Conservation (phyloP, 2,888 invertebrate genomes). For the Meiosimyza platycephala region DNA sequence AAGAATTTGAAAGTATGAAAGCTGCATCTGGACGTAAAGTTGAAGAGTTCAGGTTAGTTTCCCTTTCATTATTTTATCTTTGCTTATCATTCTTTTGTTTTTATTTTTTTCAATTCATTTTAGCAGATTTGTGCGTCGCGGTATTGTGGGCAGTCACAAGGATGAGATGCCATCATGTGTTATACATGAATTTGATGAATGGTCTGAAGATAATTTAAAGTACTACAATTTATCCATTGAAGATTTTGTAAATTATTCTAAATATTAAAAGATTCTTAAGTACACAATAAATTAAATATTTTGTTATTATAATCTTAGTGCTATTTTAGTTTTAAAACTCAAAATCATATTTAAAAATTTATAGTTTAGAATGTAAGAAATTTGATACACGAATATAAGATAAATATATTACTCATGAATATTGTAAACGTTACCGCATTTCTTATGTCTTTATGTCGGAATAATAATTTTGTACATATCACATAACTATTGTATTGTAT, state of each 20-base stretch:
- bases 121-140: constrained; percentile 62
- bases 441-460: too few species aligned
- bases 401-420: too few species aligned
- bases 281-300: not conserved
- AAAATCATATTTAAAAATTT: too few species aligned
- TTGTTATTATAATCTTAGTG: not conserved
- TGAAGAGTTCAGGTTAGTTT: constrained; percentile 58
- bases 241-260: constrained; percentile 58
- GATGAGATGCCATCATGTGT: constrained; percentile 57
- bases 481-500: too few species aligned
- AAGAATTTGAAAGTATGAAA: constrained; percentile 63
- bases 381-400: too few species aligned
- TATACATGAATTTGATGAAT: constrained; percentile 61
- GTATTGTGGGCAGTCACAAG: constrained; percentile 62
- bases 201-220: constrained; percentile 57
- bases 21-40: constrained; percentile 59
- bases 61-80: not conserved
- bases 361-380: too few species aligned
- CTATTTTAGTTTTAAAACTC: too few species aligned
- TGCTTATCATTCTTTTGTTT: not conserved
- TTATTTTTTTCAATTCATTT: not conserved
- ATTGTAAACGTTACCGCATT: too few species aligned
- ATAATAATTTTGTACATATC: too few species aligned
- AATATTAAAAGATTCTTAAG: constrained; percentile 44
- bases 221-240: constrained; percentile 53